Base-by-base conservation (phyloP, 2,797 vertebrate genomes). In the Dendrocincla fuliginosa region DNA sequence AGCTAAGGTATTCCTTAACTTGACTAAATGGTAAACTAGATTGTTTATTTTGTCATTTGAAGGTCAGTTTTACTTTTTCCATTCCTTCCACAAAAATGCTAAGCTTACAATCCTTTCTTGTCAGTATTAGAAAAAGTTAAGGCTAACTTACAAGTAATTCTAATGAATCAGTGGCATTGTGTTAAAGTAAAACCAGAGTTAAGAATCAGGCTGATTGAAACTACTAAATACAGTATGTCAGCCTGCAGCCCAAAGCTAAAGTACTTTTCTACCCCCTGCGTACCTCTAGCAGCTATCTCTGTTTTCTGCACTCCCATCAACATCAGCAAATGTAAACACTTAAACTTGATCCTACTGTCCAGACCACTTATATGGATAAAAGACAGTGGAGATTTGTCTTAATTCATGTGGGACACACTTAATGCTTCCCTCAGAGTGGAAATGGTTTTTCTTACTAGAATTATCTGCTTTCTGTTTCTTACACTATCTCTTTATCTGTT, bases 401-500 rank as follows among this genome's bases (percentile, higher is more conserved):
- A 91, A 96, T 96, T 93, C 96, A 73, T 56, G 69, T 92, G 96
- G 94, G 93, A 95, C 79, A 69, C 27, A 77, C 92, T 95, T 96
- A 97, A 96, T 94, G 32, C 64, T 93, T 96, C 46, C 86, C 64
- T 55, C n/a, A 52, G 84, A 95, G 61, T 74, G 81, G 65, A 89
- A 67, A 61, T 93, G 75, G 25, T 91, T 98, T 97, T 71, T 96
- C 88, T 95, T 97, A 93, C 53, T 32, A 67, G 42, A 74, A 71
- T 94, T 96, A 94, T 97, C 97, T 98, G 97, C 87, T 97, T 97
- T 97, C 88, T 97, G 82, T 98, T 98, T 97, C 95, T 97, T 97
- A 93, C 94, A 93, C 92, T 93, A 94, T 83, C 81, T 96, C 74
- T 97, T 97, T 97, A 97, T 97, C 97, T 97, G 35, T 95, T 97